A percentile compares a stretch with the other conserved stretches of the same genome.
Conservation (phyloP, 1,140 invertebrate species). For the Pomacea maculata region DNA sequence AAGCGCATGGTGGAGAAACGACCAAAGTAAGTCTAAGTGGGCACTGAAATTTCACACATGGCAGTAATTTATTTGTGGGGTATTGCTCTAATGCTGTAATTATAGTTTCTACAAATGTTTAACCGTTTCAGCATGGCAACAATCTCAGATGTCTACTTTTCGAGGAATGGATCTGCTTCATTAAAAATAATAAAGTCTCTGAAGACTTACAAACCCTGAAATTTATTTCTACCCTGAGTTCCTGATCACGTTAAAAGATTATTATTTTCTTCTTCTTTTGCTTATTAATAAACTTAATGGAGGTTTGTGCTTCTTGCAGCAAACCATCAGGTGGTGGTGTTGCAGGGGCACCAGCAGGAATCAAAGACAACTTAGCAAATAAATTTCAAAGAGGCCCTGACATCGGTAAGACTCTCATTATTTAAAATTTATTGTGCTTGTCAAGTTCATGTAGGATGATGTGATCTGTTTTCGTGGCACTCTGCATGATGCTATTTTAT, state of each 20-base stretch:
- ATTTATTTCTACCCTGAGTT: no score
- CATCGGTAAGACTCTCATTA: slow-evolving; percentile 4
- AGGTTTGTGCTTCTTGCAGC: not conserved
- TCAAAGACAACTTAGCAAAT: not conserved
- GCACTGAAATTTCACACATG: not conserved
- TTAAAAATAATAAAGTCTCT: not conserved
- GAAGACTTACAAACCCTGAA: not conserved
- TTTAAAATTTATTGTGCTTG: not conserved
- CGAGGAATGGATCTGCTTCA: not conserved
- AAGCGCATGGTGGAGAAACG: slow-evolving; percentile 22
- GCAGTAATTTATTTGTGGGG: not conserved
- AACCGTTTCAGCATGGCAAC: no score
- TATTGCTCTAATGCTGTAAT: not conserved
- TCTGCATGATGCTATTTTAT: not conserved
- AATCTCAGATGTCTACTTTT: not conserved
- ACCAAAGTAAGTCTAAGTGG: slow-evolving; percentile 13
- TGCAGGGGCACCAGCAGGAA: slow-evolving; percentile 4
- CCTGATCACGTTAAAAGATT: no score
- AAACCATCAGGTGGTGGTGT: slow-evolving; percentile 1
- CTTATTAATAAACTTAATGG: no score
- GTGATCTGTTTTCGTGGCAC: not conserved
- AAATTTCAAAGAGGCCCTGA: slow-evolving; percentile 18
- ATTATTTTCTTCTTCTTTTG: no score
- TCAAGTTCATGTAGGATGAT: not conserved
- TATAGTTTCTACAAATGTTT: not conserved